Conservation (phyloP, 1,140 invertebrate genomes). For the Rhynchophorus ferrugineus region DNA sequence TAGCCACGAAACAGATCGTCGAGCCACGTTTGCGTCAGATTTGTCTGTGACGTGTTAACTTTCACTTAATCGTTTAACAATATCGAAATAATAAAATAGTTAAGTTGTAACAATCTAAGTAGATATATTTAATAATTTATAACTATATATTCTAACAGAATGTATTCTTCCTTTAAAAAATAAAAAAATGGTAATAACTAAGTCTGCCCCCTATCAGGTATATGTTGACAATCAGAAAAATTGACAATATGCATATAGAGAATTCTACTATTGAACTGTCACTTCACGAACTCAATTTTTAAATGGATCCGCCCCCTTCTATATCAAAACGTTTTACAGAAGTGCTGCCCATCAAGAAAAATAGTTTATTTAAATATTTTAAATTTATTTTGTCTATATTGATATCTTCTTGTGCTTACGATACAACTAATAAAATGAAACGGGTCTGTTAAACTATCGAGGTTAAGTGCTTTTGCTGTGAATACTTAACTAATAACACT, state of each 20-base stretch:
- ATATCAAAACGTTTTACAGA: constrained; percentile 7
- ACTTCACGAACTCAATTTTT: neutral
- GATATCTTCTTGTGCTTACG: too few relatives aligned
- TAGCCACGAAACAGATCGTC: neutral
- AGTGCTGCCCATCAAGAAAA: constrained; percentile 2
- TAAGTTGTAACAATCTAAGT: too few relatives aligned
- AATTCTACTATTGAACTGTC: too few relatives aligned
- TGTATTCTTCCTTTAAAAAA: too few relatives aligned
- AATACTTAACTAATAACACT: constrained; percentile 14
- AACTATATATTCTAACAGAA: too few relatives aligned
- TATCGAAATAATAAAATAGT: too few relatives aligned
- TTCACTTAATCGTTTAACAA: neutral
- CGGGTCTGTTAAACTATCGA: constrained; percentile 12
- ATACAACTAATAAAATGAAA: constrained; percentile 14
- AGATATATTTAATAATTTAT: too few relatives aligned
- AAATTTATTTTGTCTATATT: neutral
- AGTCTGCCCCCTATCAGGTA: too few relatives aligned
- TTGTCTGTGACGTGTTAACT: neutral
- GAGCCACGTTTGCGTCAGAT: neutral
- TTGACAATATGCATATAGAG: too few relatives aligned
- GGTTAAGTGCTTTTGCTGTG: constrained; percentile 15
- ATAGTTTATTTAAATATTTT: constrained; percentile 5
- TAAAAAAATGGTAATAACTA: too few relatives aligned
- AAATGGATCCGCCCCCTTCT: constrained; percentile 18
- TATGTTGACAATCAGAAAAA: too few relatives aligned